Evolutionary conservation across 2,888 invertebrate species (phyloP).

Genomic region (Craniophora ligustri): DNA sequence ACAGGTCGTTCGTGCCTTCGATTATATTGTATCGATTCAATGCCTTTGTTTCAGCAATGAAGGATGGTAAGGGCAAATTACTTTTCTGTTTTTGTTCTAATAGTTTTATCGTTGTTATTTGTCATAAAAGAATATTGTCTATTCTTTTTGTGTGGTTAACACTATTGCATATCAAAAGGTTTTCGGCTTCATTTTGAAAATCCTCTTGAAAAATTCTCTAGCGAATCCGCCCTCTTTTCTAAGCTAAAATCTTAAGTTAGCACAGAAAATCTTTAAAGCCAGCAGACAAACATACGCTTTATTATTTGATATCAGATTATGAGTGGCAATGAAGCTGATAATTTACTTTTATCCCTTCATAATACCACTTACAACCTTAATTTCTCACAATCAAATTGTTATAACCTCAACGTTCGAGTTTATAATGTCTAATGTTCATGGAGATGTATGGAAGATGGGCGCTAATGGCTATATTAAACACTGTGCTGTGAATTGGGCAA

Average conservation of each 20-base stretch:
- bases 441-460: slow-evolving; percentile 9
- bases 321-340: neutral
- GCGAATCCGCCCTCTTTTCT: no score
- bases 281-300: no score
- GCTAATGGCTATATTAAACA: slow-evolving; percentile 33
- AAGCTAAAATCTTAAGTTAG: no score
- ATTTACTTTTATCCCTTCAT: neutral
- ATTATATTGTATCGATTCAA: slow-evolving; percentile 88
- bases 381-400: neutral
- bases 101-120: slow-evolving; percentile 39
- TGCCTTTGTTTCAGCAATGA: slow-evolving; percentile 82
- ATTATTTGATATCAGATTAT: neutral
- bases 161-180: no score
- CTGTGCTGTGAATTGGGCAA: slow-evolving; percentile 35
- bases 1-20: slow-evolving; percentile 86
- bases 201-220: no score
- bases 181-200: no score
- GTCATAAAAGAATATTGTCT: no score
- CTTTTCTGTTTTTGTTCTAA: slow-evolving; percentile 78
- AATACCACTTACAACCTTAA: neutral
- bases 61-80: slow-evolving; percentile 87
- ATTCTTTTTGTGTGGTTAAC: no score
- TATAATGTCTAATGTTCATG: slow-evolving; percentile 8
- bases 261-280: no score
- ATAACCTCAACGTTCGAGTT: slow-evolving; percentile 1